Base-by-base conservation (phyloP, 2,113 vertebrate species). In the Spilogale gracilis region DNA sequence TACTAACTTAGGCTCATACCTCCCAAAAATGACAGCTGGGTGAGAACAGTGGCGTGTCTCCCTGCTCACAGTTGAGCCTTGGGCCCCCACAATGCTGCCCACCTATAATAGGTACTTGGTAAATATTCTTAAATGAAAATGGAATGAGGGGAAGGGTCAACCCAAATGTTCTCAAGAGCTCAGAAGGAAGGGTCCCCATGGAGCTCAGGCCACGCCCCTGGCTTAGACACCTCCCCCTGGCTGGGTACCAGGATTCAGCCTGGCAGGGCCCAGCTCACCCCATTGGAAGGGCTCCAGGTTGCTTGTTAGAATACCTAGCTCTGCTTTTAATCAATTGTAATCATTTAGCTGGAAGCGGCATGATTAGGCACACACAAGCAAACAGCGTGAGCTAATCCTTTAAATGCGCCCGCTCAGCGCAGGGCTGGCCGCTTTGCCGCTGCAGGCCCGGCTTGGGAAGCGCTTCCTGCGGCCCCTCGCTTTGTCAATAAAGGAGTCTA, bases 361-460 rank as follows among this genome's bases (percentile, higher is more conserved):
- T 96, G 98, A 98, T 98, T 97, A 99, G 98, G 97, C 98, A 97
- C 98, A 98, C 95, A 98, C 98, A 98, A 99, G 99, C 98, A 99
- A 99, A 98, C 98, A 98, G 98, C 98, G 67, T 98, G 99, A 98
- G 98, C 98, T 99, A 98, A 99, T 99, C 98, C 98, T 98, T 98
- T 99, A 98, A 98, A 98, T 95, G 97, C 81, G 95, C 98, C 98
- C 67, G 96, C 97, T 98, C 97, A 67, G 76, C 25, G 18, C 97
- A 45, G 74, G 94, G 84, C 97, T 96, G 94, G 96, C 94, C 74
- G 52, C 84, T 95, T 92, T 67, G 95, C 96, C 76, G 17, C 97
- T 5, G 0, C 18, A 38, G 92, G 96, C 92, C 63, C 61, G 1
- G 50, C 94, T 96, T 52, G 0, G 32, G 95, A 91, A 76, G 73